Evolutionary conservation across 2,113 vertebrate genomes (phyloP).

Genomic region (Danionella cerebrum): DNA sequence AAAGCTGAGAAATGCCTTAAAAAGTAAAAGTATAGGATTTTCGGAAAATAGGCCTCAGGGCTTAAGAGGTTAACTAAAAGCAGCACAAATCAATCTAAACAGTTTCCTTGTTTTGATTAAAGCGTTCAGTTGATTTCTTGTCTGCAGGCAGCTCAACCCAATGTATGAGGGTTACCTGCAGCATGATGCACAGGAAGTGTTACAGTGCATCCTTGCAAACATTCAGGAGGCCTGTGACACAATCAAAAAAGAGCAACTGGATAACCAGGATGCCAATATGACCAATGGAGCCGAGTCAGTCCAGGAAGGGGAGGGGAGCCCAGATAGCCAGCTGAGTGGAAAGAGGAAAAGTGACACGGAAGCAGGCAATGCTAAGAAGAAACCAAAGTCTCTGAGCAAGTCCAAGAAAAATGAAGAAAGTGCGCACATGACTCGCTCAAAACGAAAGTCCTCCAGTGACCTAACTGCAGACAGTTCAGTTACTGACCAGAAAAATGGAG

Average conservation of each 20-base stretch:
- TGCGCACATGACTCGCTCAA: conserved; percentile 78
- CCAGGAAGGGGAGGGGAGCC: conserved; percentile 49
- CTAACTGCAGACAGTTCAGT: conserved; percentile 11
- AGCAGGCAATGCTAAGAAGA: conserved; percentile 88
- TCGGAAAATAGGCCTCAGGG: too few relatives aligned
- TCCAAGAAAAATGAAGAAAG: conserved; percentile 64
- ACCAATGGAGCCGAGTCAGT: conserved; percentile 14
- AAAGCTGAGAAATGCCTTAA: too few relatives aligned
- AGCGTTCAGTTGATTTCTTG: background rate
- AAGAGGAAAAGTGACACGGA: conserved; percentile 90
- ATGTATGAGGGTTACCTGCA: conserved; percentile 98
- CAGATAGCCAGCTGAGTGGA: conserved; percentile 64
- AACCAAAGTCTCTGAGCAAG: conserved; percentile 73
- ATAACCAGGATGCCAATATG: conserved; percentile 36
- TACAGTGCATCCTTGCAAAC: conserved; percentile 92
- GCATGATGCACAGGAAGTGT: conserved; percentile 94
- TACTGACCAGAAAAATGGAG: conserved; percentile 22
- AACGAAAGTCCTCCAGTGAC: conserved; percentile 77
- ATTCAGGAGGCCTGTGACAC: conserved; percentile 89
- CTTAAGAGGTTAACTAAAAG: too few relatives aligned
- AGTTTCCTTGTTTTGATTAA: too few relatives aligned
- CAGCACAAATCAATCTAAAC: too few relatives aligned
- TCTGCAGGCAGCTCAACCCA: conserved; percentile 85
- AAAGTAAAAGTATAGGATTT: too few relatives aligned
- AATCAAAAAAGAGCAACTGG: conserved; percentile 76